Evolutionary conservation across 2,113 vertebrate species (phyloP).

Genomic region (Cygnus buccinator): DNA sequence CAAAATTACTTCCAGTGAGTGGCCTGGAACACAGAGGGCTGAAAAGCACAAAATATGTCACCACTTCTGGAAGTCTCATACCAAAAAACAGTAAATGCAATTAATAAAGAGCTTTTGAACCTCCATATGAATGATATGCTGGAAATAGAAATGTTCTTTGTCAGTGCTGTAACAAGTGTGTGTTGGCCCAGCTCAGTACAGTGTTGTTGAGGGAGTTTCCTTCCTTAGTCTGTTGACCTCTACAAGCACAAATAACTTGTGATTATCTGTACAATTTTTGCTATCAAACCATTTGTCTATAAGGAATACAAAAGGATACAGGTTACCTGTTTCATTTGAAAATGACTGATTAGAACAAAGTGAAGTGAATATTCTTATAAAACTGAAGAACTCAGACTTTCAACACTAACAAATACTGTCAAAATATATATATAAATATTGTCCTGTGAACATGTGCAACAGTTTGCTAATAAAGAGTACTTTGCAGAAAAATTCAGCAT

Average conservation of each 20-base stretch:
- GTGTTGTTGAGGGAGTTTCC: not conserved
- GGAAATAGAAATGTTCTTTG: not conserved
- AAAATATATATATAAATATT: not conserved
- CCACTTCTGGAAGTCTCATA: not conserved
- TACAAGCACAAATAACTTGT: not conserved
- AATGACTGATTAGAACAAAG: not conserved
- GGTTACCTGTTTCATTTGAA: not conserved
- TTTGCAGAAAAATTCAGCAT: not conserved
- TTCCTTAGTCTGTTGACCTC: not conserved
- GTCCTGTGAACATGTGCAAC: not conserved
- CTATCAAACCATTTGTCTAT: not conserved
- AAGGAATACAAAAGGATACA: not conserved
- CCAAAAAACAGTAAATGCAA: not conserved
- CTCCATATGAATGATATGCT: not conserved
- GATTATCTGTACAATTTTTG: not conserved
- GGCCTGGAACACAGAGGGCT: not conserved
- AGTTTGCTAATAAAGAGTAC: not conserved
- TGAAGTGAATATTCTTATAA: not conserved
- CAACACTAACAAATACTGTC: not conserved
- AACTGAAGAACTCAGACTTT: not conserved
- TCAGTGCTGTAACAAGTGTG: not conserved
- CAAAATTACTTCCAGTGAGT: not conserved
- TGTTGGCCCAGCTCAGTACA: not conserved
- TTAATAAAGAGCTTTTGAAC: not conserved
- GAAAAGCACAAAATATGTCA: not conserved